Conservation (phyloP, 2,113 vertebrate genomes). For the Oncorhynchus keta region DNA sequence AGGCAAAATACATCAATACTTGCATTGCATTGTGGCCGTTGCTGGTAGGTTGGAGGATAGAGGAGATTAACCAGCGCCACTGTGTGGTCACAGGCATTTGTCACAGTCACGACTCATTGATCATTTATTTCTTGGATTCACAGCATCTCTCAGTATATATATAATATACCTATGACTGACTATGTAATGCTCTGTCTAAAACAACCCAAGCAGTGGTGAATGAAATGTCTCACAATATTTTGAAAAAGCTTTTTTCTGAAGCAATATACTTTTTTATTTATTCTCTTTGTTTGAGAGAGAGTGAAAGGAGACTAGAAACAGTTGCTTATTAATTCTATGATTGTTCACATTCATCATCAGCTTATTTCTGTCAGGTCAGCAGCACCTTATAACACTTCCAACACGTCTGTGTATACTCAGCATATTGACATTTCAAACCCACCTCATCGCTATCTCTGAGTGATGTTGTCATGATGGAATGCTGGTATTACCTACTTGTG, state of each 20-base stretch:
- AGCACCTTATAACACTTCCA: conserved; percentile 60
- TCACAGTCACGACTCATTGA: conserved; percentile 61
- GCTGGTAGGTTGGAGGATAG: conserved; percentile 57
- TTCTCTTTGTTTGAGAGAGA: conserved; percentile 64
- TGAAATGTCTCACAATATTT: conserved; percentile 64
- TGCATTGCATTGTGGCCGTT: conserved; percentile 63
- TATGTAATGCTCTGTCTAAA: conserved; percentile 61
- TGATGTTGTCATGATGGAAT: conserved; percentile 66
- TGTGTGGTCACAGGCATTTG: conserved; percentile 58
- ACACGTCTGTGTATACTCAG: conserved; percentile 64
- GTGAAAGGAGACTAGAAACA: conserved; percentile 42
- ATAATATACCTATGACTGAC: conserved; percentile 58
- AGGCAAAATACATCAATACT: conserved; percentile 63
- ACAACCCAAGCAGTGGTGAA: conserved; percentile 63
- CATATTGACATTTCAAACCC: conserved; percentile 61
- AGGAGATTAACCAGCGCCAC: conserved; percentile 40
- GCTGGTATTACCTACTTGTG: conserved; percentile 40
- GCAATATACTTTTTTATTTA: conserved; percentile 74
- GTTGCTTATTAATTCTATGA: conserved; percentile 54
- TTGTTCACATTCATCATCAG: conserved; percentile 56
- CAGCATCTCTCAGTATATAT: conserved; percentile 56
- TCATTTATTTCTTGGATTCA: conserved; percentile 69
- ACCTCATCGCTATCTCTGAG: conserved; percentile 58
- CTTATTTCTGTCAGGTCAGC: conserved; percentile 58
- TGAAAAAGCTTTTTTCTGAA: conserved; percentile 63